Percentiles rank a stretch among this genome's conserved stretches.
These are phyloP conservation scores for Microctenopoma steveboyesi DNA, from an alignment of 2,797 vertebrate genomes.

Conservation along the genomic window DNA sequence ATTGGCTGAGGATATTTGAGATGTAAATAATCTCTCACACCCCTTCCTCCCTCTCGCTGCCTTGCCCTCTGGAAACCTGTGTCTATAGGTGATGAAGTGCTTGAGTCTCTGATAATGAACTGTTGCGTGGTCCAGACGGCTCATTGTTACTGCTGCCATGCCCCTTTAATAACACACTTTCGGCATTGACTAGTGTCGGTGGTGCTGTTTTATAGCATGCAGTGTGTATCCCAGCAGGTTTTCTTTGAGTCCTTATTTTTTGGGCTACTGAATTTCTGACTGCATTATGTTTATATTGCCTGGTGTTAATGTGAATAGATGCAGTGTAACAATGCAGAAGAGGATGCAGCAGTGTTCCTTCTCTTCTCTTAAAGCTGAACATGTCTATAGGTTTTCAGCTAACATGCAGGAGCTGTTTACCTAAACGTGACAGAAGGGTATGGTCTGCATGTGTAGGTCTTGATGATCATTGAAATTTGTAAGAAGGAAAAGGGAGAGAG, in stretches of 20 bases:
- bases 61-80: constrained; percentile 42
- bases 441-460: too few relatives aligned
- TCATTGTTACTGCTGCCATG: constrained; percentile 68
- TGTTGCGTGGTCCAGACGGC: constrained; percentile 72
- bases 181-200: constrained; percentile 48
- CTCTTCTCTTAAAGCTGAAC: constrained; percentile 13
- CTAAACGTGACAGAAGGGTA: too few relatives aligned
- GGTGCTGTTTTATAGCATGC: constrained; percentile 50
- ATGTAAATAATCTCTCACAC: constrained; percentile 30
- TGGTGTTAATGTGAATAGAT: constrained; percentile 60
- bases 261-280: constrained; percentile 40
- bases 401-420: not conserved
- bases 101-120: constrained; percentile 56
- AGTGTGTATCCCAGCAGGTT: constrained; percentile 31
- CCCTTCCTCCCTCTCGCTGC: not conserved
- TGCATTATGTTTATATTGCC: constrained; percentile 49
- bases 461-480: too few relatives aligned
- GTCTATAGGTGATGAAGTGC: constrained; percentile 61
- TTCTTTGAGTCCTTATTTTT: constrained; percentile 41
- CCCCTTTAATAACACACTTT: constrained; percentile 73
- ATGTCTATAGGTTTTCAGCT: not conserved
- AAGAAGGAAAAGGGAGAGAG: too few relatives aligned
- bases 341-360: constrained; percentile 31
- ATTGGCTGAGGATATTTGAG: constrained; percentile 16
- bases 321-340: constrained; percentile 27